Evolutionary conservation across 1,140 invertebrate species (phyloP).

Genomic region (Meteorus sp.): DNA sequence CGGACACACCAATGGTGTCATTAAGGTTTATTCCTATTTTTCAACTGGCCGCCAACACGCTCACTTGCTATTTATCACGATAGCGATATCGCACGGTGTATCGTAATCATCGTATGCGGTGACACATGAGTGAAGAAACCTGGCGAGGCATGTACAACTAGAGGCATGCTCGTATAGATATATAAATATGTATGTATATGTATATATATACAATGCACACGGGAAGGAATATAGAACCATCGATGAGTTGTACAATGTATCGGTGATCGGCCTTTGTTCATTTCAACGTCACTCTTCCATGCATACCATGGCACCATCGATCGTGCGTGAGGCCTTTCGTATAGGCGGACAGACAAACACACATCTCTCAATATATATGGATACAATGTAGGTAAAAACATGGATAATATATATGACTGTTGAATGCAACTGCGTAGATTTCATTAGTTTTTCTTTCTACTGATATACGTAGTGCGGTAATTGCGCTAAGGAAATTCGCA

Average conservation of each 20-base stretch:
- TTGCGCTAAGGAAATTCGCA: too few species aligned
- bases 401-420: too few species aligned
- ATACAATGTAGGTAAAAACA: too few species aligned
- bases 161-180: not conserved
- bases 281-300: constrained; percentile 29
- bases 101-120: constrained; percentile 1
- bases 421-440: too few species aligned
- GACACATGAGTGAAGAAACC: constrained; percentile 8
- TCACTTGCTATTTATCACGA: too few species aligned
- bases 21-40: too few species aligned
- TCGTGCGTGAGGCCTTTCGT: constrained; percentile 14
- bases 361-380: not conserved
- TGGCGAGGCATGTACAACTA: not conserved
- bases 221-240: not conserved
- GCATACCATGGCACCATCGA: constrained; percentile 22
- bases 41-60: too few species aligned
- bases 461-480: too few species aligned
- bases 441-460: too few species aligned
- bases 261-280: constrained; percentile 28
- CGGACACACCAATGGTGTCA: too few species aligned
- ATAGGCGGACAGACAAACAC: constrained; percentile 1
- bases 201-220: not conserved
- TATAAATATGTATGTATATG: not conserved
- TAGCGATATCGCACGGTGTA: not conserved
- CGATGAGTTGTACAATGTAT: constrained; percentile 25